phyloP scores from a whole-genome alignment of 1,140 invertebrate species.

The Acromyrmex heyeri region DNA sequence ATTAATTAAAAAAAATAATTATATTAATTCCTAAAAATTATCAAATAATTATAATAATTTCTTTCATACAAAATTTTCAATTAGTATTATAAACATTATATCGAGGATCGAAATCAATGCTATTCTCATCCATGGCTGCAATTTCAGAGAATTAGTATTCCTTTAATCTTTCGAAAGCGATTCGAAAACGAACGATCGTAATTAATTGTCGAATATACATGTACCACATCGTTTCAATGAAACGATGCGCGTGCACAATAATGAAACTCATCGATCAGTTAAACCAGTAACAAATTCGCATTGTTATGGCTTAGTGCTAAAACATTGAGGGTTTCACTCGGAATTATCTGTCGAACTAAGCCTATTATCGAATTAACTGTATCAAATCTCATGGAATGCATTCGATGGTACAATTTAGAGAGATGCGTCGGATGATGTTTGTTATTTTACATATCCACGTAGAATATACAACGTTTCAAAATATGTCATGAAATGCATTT shows the following conservation, averaged over 20 bases:
- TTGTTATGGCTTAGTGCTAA: conserved; percentile 47
- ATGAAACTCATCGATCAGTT: conserved; percentile 35
- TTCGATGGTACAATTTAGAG: conserved; percentile 34
- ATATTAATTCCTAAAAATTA: not conserved
- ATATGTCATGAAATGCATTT: conserved; percentile 5
- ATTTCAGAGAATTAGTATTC: conserved; percentile 1
- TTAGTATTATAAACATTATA: not conserved
- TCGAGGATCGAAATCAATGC: conserved; percentile 10
- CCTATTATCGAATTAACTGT: conserved; percentile 70
- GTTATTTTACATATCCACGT: not conserved
- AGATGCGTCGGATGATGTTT: not conserved
- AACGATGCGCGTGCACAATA: not conserved
- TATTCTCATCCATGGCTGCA: not conserved
- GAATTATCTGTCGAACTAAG: conserved; percentile 66
- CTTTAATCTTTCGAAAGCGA: conserved; percentile 9
- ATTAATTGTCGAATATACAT: conserved; percentile 35
- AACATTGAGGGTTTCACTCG: conserved; percentile 62
- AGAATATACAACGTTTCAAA: not conserved
- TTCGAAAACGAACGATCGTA: not conserved
- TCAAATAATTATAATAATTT: conserved; percentile 8
- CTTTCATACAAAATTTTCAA: not conserved
- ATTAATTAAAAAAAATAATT: conserved; percentile 13
- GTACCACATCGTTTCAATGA: not conserved
- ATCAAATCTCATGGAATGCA: conserved; percentile 63
- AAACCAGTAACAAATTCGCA: conserved; percentile 61